These are phyloP conservation scores for Xestia ashworthii DNA, from an alignment of 2,888 invertebrate genomes.

Conservation along the genomic window DNA sequence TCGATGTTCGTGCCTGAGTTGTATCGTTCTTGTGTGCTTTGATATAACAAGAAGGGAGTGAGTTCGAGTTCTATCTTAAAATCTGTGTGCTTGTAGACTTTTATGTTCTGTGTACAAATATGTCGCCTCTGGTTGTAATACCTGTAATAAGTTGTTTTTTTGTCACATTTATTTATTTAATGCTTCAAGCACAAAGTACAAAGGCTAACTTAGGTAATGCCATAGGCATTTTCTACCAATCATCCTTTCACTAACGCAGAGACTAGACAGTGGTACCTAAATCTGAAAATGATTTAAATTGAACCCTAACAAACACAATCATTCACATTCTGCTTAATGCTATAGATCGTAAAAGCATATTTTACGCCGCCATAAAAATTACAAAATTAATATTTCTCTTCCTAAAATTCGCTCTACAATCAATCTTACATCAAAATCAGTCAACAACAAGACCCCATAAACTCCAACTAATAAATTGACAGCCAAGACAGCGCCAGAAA, in stretches of 20 bases:
- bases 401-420: background rate
- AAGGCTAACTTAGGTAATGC: too few relatives aligned
- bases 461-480: constrained; percentile 37
- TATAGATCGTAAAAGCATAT: too few relatives aligned
- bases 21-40: constrained; percentile 11
- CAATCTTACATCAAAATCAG: background rate
- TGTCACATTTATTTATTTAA: background rate
- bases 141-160: background rate
- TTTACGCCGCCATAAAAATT: background rate
- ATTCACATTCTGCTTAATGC: background rate
- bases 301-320: too few relatives aligned
- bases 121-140: background rate
- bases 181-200: too few relatives aligned
- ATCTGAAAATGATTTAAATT: too few relatives aligned
- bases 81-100: background rate
- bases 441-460: constrained; percentile 8
- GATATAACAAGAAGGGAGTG: background rate
- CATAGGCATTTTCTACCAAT: too few relatives aligned
- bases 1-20: background rate
- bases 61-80: background rate
- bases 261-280: too few relatives aligned
- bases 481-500: constrained; percentile 55
- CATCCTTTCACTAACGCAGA: too few relatives aligned
- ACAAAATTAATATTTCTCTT: background rate
- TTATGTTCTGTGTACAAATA: background rate